phyloP scores from a whole-genome alignment of 2,888 invertebrate species.

The Conchocele bisecta region DNA sequence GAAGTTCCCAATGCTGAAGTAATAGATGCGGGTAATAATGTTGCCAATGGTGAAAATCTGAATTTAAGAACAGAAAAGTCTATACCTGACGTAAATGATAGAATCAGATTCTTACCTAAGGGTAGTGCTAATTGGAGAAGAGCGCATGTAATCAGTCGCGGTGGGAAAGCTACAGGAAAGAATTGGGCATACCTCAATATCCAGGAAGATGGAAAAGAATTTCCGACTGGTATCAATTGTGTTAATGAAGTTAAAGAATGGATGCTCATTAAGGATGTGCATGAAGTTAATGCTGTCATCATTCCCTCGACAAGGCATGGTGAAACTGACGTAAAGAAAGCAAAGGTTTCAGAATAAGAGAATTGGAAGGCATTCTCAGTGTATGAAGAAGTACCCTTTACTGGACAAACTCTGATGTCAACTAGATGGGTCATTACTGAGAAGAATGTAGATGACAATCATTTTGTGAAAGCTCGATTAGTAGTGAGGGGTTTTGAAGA shows the following conservation, averaged over 20 bases:
- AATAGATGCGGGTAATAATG: too few species aligned
- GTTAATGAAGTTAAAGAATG: conserved; percentile 25
- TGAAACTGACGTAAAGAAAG: conserved; percentile 21
- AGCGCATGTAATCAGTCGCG: conserved; percentile 24
- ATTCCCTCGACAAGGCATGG: conserved; percentile 19
- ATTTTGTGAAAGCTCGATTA: conserved; percentile 26
- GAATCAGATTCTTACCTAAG: not conserved
- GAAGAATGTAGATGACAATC: conserved; percentile 14
- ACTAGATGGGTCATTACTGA: conserved; percentile 40
- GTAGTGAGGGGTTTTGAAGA: conserved; percentile 47
- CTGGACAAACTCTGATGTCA: conserved; percentile 34
- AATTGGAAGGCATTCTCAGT: conserved; percentile 35
- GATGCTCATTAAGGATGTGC: not conserved
- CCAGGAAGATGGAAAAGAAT: conserved; percentile 12
- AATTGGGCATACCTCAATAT: conserved; percentile 39
- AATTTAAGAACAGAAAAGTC: not conserved
- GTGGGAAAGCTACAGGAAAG: conserved; percentile 42
- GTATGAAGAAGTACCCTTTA: conserved; percentile 13
- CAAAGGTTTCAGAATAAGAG: conserved; percentile 31
- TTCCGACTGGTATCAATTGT: conserved; percentile 22
- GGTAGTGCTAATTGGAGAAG: conserved; percentile 23
- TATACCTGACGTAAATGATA: conserved; percentile 28
- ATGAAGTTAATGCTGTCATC: conserved; percentile 18
- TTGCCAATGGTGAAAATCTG: too few species aligned
- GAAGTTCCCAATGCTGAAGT: not conserved